Evolutionary conservation across 2,113 vertebrate genomes (phyloP), one percentile per base, ranked within the genome.

Genomic region (Microcebus tavaratra): DNA sequence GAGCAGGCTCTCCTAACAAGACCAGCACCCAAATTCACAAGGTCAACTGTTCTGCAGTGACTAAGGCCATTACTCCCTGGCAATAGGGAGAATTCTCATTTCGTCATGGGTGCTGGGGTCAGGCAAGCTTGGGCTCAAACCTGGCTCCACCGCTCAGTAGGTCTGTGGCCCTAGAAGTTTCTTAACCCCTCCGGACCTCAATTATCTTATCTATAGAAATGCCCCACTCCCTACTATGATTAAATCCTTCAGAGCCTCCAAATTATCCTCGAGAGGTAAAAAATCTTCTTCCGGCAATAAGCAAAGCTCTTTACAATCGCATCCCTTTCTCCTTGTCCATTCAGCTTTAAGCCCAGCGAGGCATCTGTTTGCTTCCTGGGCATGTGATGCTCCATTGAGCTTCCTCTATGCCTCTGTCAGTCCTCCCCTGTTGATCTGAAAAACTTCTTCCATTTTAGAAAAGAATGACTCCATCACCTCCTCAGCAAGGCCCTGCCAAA

Each of bases 151-250:
- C 27, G 27, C 21, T 42, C 29, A 48, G n/a, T 9, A 65, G n/a
- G 68, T 50, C 39, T 82, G 42, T 45, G 63, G 29, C 23, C 36
- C 67, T 36, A 20, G 23, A 91, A 78, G 50, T 80, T 65, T 89
- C 79, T 88, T 81, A 88, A 21, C 13, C 29, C 36, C 25, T 48
- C 23, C 61, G 13, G 3, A 39, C 29, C 34, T 48, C 5, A 9
- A 29, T 73, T 68, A 72, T 90, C 63, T 36, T 57, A 76, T 27
- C 21, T 36, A 42, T 34, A 50, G 75, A 86, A 76, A 25, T 63
- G 8, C 2, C 65, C n/a, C 0, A 1, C 25, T 12, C 4, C 23
- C 34, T 3, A 11, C 7, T 50, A 39, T 13, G 5, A 10, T 80
- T 10, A 39, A 14, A 70, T 63, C 14, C 61, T 81, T 79, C 59